Conservation (phyloP, 2,888 invertebrate genomes). For the Phyllotreta striolata region DNA sequence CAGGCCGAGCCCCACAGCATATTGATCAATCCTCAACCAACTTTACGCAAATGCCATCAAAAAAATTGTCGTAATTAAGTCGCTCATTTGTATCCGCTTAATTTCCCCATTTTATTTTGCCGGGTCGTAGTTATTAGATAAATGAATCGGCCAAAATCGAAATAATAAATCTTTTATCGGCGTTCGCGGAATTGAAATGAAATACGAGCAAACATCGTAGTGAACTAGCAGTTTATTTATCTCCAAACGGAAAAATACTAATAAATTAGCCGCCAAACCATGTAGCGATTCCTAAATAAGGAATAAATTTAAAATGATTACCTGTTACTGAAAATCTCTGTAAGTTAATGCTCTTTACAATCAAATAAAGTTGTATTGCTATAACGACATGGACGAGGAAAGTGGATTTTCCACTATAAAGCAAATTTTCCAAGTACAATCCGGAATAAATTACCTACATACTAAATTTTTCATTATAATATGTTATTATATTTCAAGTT, state of each 20-base stretch:
- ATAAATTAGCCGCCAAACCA: constrained; percentile 16
- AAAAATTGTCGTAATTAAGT: too few relatives aligned
- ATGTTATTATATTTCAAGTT: too few relatives aligned
- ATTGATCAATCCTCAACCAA: too few relatives aligned
- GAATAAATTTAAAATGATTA: constrained; percentile 17
- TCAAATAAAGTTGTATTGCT: constrained; percentile 10
- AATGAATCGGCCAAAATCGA: constrained; percentile 12
- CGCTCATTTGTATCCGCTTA: not conserved
- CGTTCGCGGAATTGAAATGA: constrained; percentile 10
- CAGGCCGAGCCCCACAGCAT: too few relatives aligned
- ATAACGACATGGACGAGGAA: too few relatives aligned
- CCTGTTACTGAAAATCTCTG: constrained; percentile 14
- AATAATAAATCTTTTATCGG: constrained; percentile 17
- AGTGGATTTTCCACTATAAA: too few relatives aligned
- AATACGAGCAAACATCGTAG: constrained; percentile 16
- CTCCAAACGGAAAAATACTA: constrained; percentile 8
- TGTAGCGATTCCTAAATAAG: constrained; percentile 11
- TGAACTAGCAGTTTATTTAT: constrained; percentile 17
- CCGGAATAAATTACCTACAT: too few relatives aligned
- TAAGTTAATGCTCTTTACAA: constrained; percentile 19
- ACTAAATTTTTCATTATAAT: too few relatives aligned
- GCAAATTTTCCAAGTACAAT: too few relatives aligned
- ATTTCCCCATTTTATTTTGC: constrained; percentile 9
- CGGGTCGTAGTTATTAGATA: constrained; percentile 10
- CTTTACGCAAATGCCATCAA: too few relatives aligned